Base-by-base conservation (phyloP, 2,113 vertebrate genomes). In the Rhombomys opimus region DNA sequence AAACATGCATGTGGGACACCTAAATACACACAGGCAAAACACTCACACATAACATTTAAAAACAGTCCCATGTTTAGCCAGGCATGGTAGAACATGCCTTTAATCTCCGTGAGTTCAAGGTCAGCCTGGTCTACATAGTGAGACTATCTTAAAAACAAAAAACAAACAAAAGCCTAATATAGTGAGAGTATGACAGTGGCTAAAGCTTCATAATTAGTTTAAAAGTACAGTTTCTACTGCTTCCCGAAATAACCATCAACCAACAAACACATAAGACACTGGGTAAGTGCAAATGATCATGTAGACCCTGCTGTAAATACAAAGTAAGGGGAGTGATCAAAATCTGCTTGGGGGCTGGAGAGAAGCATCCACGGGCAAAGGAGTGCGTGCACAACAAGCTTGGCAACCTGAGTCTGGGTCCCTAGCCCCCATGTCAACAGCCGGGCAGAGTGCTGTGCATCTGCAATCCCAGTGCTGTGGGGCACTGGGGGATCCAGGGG, bases 151-250 rank as follows among this genome's bases (percentile, higher is more conserved):
- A 50, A 76, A 75, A 50, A 50, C 1, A 63, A 25, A 8, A 46
- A 46, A 75, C 18, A 75, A 75, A 73, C 18, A 46, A 46, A 46
- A 46, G 46, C 46, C 61, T 92, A 80, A 50, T 15, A 90, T 32
- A 90, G 59, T 7, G 1, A 67, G 9, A 89, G 8, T 57, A 82
- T 32, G 65, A 77, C 7, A 90, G 90, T 78, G 25, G 41, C 13
- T 87, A 90, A 94, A 93, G 35, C 70, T 72, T 87, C 80, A 87
- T 89, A 94, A 30, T 89, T 41, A 73, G 2, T 54, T 93, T 95
- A 85, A 94, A 95, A 81, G 77, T 70, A 14, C 68, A 84, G 52
- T 87, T 85, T 61, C 50, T 85, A 75, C 11, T 95, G 46, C 75
- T 93, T 77, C 88, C 41, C 78, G 82, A 93, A 57, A 84, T 93